Evolutionary conservation across 1,140 invertebrate species (phyloP), one percentile per base, ranked within the genome.

Genomic region (Leptinotarsa undecemlineata): DNA sequence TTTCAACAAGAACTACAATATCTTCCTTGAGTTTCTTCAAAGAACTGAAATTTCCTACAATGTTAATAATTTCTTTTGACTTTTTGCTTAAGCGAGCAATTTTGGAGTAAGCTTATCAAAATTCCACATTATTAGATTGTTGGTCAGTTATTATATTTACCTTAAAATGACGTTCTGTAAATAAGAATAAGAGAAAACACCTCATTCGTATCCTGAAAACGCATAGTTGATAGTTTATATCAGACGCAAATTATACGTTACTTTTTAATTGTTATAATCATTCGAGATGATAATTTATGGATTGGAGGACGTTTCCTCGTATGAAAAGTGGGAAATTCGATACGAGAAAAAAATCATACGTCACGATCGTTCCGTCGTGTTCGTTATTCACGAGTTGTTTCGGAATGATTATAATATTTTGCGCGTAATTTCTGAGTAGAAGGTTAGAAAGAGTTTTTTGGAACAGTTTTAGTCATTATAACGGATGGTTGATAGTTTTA

Each of bases 261-360:
- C 51, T 17, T 57, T 57, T 57, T 57, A 57, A 57, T 57, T 57
- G 51, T n/a, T 57, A 17, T 57, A 57, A n/a, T 57, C 51, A 57
- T 57, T 57, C 51, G 4, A 3, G 51, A 57, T 57, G 17, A 57
- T 57, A 19, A 57, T 57, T 57, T 57, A 57, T 57, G 51, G 4
- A 57, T 57, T n/a, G 15, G 51, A 19, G 51, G 51, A 57, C 51
- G 51, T 57, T 57, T 57, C 51, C 51, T 57, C 17, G 15, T 57
- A 57, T 57, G 51, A 19, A 57, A 57, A 57, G n/a, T 57, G 17
- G 51, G 51, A 57, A 57, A 57, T 19, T 57, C 3, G 13, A 57
- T 17, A 17, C 51, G 51, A 57, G 3, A 57, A 57, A 15, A 51
- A 57, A 57, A 57, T 17, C 51, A 57, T 57, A 57, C 51, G n/a